Evolutionary conservation across 1,140 invertebrate genomes (phyloP), one percentile per base, ranked within the genome.

Genomic region (Saccostrea cuccullata): DNA sequence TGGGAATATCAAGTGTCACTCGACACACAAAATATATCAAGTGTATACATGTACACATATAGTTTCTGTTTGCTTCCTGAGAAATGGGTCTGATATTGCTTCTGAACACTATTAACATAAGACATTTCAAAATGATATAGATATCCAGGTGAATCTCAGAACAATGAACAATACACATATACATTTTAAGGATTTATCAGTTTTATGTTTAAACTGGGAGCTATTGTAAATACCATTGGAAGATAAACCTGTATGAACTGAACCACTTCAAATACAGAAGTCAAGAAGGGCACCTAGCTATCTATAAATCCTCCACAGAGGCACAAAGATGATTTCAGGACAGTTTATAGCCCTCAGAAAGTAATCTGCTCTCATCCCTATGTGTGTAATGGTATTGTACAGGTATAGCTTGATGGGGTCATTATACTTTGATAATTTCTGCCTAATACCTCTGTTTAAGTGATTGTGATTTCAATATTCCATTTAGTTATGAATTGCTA

Each of bases 151-250:
- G 47, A 47, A 47, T 47, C 47, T 47, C 47, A 47, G 26, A 77
- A 30, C 13, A 2, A 30, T 26, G 26, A 77, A 77, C 26, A 77
- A 30, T 77, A 30, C 13, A 36, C 20, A 67, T n/a, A 9, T 67
- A 23, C 6, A 77, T 30, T 30, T 30, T 77, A 30, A 12, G 30
- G 70, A 5, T 77, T 30, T 77, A 77, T 77, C 70, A 77, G 70
- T 77, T 77, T 77, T 36, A 11, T 23, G 26, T 36, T 77, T 77
- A 77, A 77, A 77, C 15, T 77, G 36, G 30, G 26, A 36, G 70
- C 23, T 77, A 77, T 77, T 77, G 70, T 77, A 77, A 77, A 77
- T 77, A 77, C 70, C 30, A 36, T 77, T 26, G 9, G 70, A 36
- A 47, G 47, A 47, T 47, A 47, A 47, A 47, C 1, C 40, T 8